Conservation (phyloP, 1,140 invertebrate genomes). For the Gonioctena quinquepunctata region DNA sequence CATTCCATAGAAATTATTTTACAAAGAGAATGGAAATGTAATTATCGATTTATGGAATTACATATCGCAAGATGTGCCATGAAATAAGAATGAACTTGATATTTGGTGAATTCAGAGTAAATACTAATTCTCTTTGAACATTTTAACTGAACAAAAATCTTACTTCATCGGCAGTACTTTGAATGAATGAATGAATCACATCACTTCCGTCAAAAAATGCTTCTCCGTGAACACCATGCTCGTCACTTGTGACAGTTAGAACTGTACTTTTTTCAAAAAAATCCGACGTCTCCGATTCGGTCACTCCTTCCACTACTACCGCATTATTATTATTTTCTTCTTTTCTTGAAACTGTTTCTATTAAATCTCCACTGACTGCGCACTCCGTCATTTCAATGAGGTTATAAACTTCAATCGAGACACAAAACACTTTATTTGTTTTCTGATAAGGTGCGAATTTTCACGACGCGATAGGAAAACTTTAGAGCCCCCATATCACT, state of each 20-base stretch:
- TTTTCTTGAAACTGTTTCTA: background rate
- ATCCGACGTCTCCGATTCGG: slow-evolving; percentile 30
- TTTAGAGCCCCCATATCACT: no score
- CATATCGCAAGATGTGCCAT: no score
- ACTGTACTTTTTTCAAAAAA: background rate
- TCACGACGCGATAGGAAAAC: background rate
- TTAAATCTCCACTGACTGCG: background rate
- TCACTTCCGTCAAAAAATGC: slow-evolving; percentile 20
- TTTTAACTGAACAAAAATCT: no score
- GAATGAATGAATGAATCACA: slow-evolving; percentile 41
- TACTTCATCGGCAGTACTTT: slow-evolving; percentile 39
- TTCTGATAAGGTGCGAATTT: background rate
- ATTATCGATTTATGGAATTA: no score
- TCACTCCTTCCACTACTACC: slow-evolving; percentile 27
- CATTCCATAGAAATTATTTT: no score
- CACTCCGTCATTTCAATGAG: background rate
- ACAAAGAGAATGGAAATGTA: no score
- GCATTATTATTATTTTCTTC: slow-evolving; percentile 31
- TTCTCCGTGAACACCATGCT: background rate
- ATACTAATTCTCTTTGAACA: no score
- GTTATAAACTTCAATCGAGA: background rate
- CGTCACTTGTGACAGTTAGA: background rate
- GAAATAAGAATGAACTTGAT: no score
- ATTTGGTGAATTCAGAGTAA: no score
- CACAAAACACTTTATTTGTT: background rate